Evolutionary conservation across 2,888 invertebrate genomes (phyloP), one percentile per base, ranked within the genome.

Genomic region (Caradrina clavipalpis): DNA sequence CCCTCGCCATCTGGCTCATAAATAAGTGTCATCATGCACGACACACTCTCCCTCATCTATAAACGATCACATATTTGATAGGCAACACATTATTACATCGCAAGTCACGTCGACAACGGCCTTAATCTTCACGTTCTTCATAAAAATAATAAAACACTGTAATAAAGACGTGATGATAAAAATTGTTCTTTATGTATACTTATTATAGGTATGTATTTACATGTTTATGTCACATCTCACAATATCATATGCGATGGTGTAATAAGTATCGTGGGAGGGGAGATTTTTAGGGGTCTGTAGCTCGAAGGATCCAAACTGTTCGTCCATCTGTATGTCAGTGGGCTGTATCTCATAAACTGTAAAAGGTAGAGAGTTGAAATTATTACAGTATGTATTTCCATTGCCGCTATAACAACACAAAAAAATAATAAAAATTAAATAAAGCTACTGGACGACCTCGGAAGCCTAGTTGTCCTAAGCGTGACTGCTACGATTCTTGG

Each of bases 111-210:
- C 72, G 55, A 56, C 82, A 57, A 15, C 51, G 13, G 50, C 61
- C 70, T 51, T 74, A 84, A 82, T 84, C 73, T 71, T 22, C 64
- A 42, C 66, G 70, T 64, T 69, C 60, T 61, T 84, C 82, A 71
- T 84, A 82, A 82, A 81, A 82, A 84, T 82, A 84, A 82, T 84
- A 84, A 82, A 82, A 51, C 64, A 51, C 54, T 15, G 67, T 67
- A 72, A 83, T 81, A 81, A 81, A 81, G 55, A 22, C 49, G 53
- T 53, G 68, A 45, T 59, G 60, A 80, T 83, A 75, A 84, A 83
- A 82, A 78, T 65, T 74, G 69, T 73, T 73, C 66, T 81, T 73
- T 75, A 82, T 63, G 71, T 72, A 42, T 21, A 66, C 56, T 65
- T 82, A 67, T 78, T 73, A 82, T 82, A n/a, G n/a, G n/a, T n/a